These are phyloP conservation scores for Macrochelys suwanniensis DNA, from an alignment of 2,797 vertebrate species.

Conservation along the genomic window DNA sequence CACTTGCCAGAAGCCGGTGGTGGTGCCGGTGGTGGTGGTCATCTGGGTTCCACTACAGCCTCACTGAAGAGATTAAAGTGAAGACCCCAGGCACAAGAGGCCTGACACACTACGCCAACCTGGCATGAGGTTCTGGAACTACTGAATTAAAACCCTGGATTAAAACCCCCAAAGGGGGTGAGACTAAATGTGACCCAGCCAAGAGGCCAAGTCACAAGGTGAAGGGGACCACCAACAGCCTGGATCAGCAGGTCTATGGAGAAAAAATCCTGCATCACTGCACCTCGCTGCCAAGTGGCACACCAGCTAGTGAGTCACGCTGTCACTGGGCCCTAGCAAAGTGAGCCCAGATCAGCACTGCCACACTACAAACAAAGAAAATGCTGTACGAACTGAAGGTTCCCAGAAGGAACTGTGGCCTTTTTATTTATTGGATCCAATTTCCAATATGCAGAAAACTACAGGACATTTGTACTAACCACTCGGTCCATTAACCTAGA, in stretches of 20 bases:
- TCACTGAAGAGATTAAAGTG: background rate
- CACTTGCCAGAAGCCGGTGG: too few species aligned
- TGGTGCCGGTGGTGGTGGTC: accelerated
- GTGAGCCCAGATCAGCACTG: background rate
- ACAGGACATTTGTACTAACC: background rate
- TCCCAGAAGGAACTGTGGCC: background rate
- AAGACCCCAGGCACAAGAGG: background rate
- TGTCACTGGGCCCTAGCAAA: background rate
- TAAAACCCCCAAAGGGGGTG: background rate
- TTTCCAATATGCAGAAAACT: background rate
- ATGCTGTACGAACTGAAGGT: background rate
- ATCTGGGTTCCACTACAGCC: background rate
- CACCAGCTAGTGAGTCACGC: background rate
- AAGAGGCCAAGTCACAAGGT: background rate
- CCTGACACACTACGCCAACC: background rate
- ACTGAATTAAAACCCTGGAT: background rate
- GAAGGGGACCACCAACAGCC: background rate
- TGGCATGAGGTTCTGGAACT: background rate
- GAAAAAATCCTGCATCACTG: background rate
- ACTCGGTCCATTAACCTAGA: background rate
- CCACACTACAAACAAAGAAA: background rate
- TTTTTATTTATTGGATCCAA: background rate
- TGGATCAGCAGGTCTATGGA: background rate
- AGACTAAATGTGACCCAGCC: background rate
- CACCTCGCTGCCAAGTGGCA: background rate